Percentiles rank a stretch among this genome's conserved stretches.
Conservation (phyloP, 2,113 vertebrate genomes). For the Mormyrus iriodes region DNA sequence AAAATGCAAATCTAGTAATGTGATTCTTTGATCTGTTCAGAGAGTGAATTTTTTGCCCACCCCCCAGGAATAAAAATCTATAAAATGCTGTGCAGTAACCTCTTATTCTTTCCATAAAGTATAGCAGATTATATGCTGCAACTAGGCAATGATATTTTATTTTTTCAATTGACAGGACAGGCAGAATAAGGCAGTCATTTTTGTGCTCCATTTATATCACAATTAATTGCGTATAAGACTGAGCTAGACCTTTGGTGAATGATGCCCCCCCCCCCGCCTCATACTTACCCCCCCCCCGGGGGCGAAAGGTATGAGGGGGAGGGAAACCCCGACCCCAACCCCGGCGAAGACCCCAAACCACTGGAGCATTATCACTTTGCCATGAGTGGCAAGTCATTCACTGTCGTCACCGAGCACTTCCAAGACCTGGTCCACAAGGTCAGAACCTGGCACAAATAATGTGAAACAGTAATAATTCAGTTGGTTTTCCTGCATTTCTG, state of each 20-base stretch:
- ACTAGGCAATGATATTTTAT: background rate
- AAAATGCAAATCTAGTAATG: background rate
- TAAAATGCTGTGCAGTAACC: background rate
- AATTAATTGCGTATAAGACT: background rate
- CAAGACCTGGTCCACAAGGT: conserved; percentile 94
- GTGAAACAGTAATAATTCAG: background rate
- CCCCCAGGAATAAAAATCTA: background rate
- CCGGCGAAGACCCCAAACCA: conserved; percentile 60
- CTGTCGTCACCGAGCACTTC: conserved; percentile 85
- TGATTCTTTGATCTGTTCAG: too few species aligned
- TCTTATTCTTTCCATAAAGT: background rate
- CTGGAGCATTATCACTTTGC: conserved; percentile 82
- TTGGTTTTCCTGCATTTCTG: background rate
- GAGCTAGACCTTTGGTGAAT: background rate
- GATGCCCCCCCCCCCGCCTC: background rate
- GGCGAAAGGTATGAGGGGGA: too few species aligned
- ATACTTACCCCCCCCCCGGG: conserved; percentile 28
- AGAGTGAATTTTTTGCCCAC: background rate
- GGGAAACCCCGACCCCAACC: conserved; percentile 52
- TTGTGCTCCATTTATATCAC: background rate
- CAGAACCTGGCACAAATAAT: background rate
- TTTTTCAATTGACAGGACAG: background rate
- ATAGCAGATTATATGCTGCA: background rate
- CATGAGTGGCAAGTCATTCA: conserved; percentile 94
- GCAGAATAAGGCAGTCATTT: background rate